phyloP scores from a whole-genome alignment of 2,888 invertebrate genomes.

The Coelinius sp. region DNA sequence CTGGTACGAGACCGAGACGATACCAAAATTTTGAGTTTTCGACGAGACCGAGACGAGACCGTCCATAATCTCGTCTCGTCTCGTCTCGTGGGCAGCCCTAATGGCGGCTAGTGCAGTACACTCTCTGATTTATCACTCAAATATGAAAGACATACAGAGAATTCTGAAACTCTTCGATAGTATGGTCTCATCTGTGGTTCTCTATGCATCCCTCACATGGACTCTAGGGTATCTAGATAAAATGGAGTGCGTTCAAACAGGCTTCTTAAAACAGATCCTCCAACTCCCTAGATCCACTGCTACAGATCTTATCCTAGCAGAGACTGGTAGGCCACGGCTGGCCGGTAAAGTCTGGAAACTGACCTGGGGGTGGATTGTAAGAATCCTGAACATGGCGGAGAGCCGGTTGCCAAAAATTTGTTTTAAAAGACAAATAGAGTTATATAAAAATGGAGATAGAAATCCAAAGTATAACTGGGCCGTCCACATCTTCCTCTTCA shows the following conservation, averaged over 20 bases:
- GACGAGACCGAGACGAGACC: background rate
- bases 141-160: too few species aligned
- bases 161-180: too few species aligned
- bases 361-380: background rate
- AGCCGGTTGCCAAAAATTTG: background rate
- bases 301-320: background rate
- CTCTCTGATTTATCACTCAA: too few species aligned
- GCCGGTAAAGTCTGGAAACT: background rate
- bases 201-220: too few species aligned
- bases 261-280: too few species aligned
- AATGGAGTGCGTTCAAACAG: too few species aligned
- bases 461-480: background rate
- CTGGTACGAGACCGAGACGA: background rate
- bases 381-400: background rate
- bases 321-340: background rate
- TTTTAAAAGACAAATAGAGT: background rate
- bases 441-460: too few species aligned
- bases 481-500: background rate
- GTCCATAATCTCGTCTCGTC: background rate
- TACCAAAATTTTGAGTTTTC: background rate
- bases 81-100: constrained; percentile 9
- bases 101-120: too few species aligned
- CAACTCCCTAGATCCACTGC: background rate
- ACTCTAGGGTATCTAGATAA: too few species aligned
- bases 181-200: too few species aligned